phyloP scores from a whole-genome alignment of 2,888 invertebrate species.

The Lamellibrachia columna region DNA sequence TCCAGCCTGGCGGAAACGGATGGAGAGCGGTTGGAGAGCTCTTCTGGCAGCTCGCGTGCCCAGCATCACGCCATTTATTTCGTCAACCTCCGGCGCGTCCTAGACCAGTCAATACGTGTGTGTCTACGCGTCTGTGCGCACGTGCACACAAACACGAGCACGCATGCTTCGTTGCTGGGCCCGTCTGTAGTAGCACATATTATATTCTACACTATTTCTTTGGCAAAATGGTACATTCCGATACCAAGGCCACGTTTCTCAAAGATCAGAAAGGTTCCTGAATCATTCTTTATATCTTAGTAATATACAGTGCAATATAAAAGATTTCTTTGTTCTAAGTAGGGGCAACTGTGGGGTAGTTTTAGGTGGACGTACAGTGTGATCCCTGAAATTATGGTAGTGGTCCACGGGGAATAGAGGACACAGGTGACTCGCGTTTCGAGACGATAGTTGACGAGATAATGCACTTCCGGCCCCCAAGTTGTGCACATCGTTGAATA shows the following conservation, averaged over 20 bases:
- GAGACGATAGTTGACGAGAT: no score
- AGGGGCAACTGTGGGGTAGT: background rate
- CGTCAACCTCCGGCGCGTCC: background rate
- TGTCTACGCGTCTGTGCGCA: background rate
- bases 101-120: background rate
- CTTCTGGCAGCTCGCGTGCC: background rate
- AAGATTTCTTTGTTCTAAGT: no score
- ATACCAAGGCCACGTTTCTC: background rate
- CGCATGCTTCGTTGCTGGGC: background rate
- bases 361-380: background rate
- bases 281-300: background rate
- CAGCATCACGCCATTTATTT: background rate
- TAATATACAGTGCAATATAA: no score
- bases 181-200: background rate
- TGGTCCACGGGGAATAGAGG: no score
- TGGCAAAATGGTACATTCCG: background rate
- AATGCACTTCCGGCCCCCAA: no score
- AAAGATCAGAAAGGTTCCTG: background rate
- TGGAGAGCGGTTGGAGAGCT: background rate
- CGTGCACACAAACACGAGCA: background rate
- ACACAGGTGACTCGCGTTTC: no score
- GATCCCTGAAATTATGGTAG: background rate
- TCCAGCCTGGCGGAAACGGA: background rate
- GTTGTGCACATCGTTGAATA: no score
- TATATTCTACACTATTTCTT: no score